phyloP scores from a whole-genome alignment of 2,888 invertebrate genomes.

The Calephelis perditalis region DNA sequence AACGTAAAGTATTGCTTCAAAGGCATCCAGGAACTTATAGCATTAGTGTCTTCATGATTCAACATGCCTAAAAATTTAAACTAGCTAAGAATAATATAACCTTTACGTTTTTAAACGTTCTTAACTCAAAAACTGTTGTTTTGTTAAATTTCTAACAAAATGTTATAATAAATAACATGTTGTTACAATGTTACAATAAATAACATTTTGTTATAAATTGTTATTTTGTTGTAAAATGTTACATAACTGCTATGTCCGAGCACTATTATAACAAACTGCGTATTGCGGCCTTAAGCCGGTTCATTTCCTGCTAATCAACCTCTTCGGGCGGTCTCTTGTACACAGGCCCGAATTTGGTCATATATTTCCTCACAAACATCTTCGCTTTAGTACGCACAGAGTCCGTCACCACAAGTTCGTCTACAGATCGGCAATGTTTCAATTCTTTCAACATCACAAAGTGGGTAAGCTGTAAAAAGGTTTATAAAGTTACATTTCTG shows the following conservation, averaged over 20 bases:
- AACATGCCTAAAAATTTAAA: no score
- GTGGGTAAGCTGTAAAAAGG: slow-evolving; percentile 88
- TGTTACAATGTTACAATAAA: no score
- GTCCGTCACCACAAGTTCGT: slow-evolving; percentile 91
- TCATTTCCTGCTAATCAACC: slow-evolving; percentile 52
- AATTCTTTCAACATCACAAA: slow-evolving; percentile 97
- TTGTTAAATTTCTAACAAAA: not conserved
- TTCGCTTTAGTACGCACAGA: slow-evolving; percentile 96
- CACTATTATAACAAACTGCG: slow-evolving; percentile 16
- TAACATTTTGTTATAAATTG: not conserved
- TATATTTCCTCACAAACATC: slow-evolving; percentile 96
- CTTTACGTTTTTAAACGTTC: no score
- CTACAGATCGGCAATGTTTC: slow-evolving; percentile 92
- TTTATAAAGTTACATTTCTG: slow-evolving; percentile 85
- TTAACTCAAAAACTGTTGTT: slow-evolving; percentile 2
- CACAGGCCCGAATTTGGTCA: slow-evolving; percentile 93
- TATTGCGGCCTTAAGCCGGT: slow-evolving; percentile 27
- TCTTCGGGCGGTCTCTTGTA: slow-evolving; percentile 85
- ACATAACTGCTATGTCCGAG: not conserved
- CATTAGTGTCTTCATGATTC: no score
- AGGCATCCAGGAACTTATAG: no score
- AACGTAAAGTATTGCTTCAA: no score
- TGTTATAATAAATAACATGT: no score
- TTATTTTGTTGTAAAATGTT: not conserved
- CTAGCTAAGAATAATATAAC: no score